Conservation (phyloP, 2,888 invertebrate genomes). For the Leucophenga montana region DNA sequence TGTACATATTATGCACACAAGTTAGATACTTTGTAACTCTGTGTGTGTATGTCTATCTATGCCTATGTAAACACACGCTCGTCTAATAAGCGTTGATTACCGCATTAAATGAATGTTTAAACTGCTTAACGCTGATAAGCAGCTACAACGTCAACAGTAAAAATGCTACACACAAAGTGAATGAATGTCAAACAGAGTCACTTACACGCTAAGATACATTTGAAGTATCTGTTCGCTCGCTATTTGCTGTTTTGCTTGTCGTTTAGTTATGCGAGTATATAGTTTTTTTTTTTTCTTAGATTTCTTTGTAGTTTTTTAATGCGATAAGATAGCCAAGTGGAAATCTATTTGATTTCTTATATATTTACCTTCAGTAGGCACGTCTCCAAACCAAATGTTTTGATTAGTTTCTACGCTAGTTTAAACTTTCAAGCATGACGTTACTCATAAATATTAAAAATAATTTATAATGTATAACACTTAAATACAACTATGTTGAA, state of each 20-base stretch:
- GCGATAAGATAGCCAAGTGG: conserved; percentile 5
- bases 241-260: no score
- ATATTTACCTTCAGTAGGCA: no score
- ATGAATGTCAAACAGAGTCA: not conserved
- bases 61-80: conserved; percentile 1
- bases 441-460: conserved; percentile 9
- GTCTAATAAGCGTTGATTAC: conserved; percentile 30
- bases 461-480: not conserved
- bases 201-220: not conserved
- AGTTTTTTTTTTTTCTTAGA: not conserved
- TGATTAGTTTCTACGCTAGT: not conserved
- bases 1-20: not conserved
- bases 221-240: not conserved
- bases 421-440: conserved; percentile 9
- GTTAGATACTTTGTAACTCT: conserved; percentile 6
- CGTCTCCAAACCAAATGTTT: no score
- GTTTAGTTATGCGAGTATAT: no score
- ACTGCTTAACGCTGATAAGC: conserved; percentile 22
- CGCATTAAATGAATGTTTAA: conserved; percentile 19
- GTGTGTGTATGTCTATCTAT: not conserved
- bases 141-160: not conserved
- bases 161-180: not conserved
- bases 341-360: not conserved
- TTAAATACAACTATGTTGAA: not conserved
- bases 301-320: not conserved